Evolutionary conservation across 2,797 vertebrate genomes (phyloP), one percentile per base, ranked within the genome.

Genomic region (Rhadinocentrus ornatus): DNA sequence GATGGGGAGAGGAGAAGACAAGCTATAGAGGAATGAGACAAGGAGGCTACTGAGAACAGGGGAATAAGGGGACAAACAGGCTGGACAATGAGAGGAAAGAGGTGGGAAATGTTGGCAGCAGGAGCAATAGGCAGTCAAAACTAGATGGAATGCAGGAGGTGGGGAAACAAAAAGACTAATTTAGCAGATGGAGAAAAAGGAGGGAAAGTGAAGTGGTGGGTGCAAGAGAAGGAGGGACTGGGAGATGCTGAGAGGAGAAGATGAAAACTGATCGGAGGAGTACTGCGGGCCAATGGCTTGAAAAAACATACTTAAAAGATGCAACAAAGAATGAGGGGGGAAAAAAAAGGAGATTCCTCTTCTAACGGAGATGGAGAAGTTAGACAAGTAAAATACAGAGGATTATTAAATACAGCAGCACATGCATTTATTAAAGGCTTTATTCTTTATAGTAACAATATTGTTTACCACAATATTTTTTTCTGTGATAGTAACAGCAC

Each of bases 111-210:
- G 35, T 55, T 78, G 65, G 58, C 61, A 63, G 34, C 29, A 57
- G 44, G 46, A 57, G 60, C 8, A 50, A 55, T n/a, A 71, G 60
- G 16, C 48, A 7, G 72, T 24, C 29, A 66, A 78, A 69, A 65
- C 64, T 27, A 73, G 67, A 50, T 66, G 41, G 37, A 55, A 59
- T 46, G 56, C 39, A 76, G 71, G 62, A 72, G 70, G 67, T 50
- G 56, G 75, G 67, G 71, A 71, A 69, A 75, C 31, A 68, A 55
- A 75, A 63, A 66, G 22, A 27, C 26, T 12, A 46, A 58, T 67
- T 66, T 87, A 75, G 79, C 71, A 71, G 53, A 54, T 44, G 39
- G 60, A 46, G 65, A 71, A 39, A 52, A 44, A 60, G 52, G 60
- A 62, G 66, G 50, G n/a, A 24, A 60, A 20, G 44, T 46, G 34